Evolutionary conservation across 2,797 vertebrate species (phyloP), one percentile per base, ranked within the genome.

Genomic region (Protosalanx chinensis): DNA sequence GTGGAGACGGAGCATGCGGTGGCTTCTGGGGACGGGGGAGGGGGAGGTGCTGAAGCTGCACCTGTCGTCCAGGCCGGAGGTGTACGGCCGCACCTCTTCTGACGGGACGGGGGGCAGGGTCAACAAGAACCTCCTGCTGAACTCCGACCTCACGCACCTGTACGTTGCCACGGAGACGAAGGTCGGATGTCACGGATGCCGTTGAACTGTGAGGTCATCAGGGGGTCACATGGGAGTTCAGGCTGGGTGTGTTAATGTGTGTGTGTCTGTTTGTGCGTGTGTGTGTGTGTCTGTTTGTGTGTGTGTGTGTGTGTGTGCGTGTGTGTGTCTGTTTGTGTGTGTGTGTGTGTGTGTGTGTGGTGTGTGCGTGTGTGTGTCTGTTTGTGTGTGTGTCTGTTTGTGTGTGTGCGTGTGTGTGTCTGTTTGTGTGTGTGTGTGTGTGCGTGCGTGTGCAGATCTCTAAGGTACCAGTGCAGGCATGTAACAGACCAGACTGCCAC

Each of bases 141-240:
- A 97, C 23, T 79, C 82, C 59, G 76, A 79, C 35, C 88, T 80
- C 63, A 85, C 93, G 64, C 89, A 94, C 79, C 80, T 99, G 10
- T 98, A 98, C 0, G 90, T 96, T 85, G 95, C 96, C 92, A 95
- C 94, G 0, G 92, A 94, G 80, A 93, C 90, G 75, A 97, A 95
- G 96, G 97, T 98, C 72, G 76, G 12, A 23, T 53, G n/a, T 41
- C 64, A 20, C 32, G 13, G 27, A 41, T 5, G 59, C 46, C 2
- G 72, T 66, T 23, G 27, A 5, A 59, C 49, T 46, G 12, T 46
- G 51, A 53, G 51, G 51, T 16, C 13, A n/a, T 16, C 1, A 7
- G 15, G 51, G 51, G 18, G 4, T 16, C 51, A 53, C 51, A 53
- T 6, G 18, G 1, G 23, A 27, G 23, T 27, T 27, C 23, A 27